phyloP scores from a whole-genome alignment of 2,113 vertebrate species.

The Bostrychus sinensis region DNA sequence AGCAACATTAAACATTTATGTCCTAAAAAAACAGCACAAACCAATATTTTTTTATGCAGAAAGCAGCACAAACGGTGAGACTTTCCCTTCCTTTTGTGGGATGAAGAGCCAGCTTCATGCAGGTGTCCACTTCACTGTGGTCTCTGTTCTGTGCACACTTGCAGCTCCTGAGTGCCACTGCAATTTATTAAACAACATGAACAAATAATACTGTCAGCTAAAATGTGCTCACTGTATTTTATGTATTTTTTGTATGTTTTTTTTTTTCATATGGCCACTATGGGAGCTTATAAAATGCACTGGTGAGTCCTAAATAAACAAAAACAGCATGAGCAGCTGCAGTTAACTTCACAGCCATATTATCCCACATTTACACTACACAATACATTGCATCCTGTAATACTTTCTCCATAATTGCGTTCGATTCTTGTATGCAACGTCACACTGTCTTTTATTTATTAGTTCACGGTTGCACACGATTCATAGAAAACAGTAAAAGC shows the following conservation, averaged over 20 bases:
- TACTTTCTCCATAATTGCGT: background rate
- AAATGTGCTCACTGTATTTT: background rate
- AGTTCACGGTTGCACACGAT: background rate
- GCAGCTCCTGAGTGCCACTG: background rate
- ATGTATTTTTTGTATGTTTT: no score
- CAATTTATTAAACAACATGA: background rate
- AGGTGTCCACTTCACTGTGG: background rate
- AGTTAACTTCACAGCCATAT: background rate
- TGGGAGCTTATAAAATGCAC: background rate
- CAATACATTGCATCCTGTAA: background rate
- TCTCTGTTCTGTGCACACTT: background rate
- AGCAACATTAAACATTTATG: no score
- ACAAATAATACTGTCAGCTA: background rate
- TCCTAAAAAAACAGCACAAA: no score
- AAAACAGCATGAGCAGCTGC: background rate
- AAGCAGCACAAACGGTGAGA: no score
- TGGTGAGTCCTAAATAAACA: background rate
- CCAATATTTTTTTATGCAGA: no score
- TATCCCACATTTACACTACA: background rate
- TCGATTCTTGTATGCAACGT: background rate
- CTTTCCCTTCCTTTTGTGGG: no score
- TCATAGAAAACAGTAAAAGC: background rate
- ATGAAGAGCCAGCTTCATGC: no score
- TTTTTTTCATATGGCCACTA: background rate
- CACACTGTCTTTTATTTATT: background rate